Evolutionary conservation across 2,888 invertebrate genomes (phyloP).

Genomic region (Bimastos eiseni): DNA sequence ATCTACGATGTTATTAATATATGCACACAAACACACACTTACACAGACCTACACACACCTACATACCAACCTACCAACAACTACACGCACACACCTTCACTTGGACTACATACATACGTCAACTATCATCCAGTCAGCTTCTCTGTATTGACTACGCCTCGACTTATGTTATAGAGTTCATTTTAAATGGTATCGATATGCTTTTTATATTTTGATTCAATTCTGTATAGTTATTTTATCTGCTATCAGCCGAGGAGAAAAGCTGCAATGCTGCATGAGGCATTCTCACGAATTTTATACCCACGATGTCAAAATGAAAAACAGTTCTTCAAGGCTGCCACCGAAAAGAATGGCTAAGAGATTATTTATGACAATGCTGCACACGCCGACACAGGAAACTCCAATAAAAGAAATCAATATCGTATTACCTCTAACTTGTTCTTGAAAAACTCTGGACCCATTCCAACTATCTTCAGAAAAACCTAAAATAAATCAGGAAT

Average conservation of each 20-base stretch:
- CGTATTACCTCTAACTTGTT: slow-evolving; percentile 24
- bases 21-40: too few relatives aligned
- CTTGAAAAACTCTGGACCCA: slow-evolving; percentile 37
- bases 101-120: too few relatives aligned
- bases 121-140: too few relatives aligned
- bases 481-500: slow-evolving; percentile 34
- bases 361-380: too few relatives aligned
- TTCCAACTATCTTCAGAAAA: slow-evolving; percentile 35
- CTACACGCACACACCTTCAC: too few relatives aligned
- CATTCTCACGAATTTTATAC: not conserved
- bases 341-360: not conserved
- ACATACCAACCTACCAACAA: too few relatives aligned
- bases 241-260: not conserved
- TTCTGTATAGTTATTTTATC: not conserved
- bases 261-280: not conserved
- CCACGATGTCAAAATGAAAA: not conserved
- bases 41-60: not conserved
- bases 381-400: not conserved
- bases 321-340: not conserved
- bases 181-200: not conserved
- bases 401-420: not conserved
- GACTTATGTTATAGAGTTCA: too few relatives aligned
- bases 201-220: not conserved
- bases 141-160: too few relatives aligned
- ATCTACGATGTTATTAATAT: too few relatives aligned